phyloP scores from a whole-genome alignment of 1,140 invertebrate species.

The Holotrichia oblita region DNA sequence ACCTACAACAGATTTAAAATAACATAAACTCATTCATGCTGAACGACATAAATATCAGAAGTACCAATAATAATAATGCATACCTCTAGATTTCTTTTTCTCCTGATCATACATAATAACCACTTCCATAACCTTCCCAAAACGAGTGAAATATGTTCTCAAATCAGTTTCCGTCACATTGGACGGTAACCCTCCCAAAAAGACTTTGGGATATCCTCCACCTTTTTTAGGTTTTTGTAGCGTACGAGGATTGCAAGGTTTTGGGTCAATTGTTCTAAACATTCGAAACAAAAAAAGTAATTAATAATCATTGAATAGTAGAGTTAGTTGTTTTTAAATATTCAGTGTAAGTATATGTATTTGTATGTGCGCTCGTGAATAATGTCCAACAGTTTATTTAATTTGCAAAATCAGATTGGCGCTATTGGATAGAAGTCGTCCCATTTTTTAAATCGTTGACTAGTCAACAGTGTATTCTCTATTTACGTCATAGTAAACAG shows the following conservation, averaged over 20 bases:
- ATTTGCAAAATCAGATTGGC: too few relatives aligned
- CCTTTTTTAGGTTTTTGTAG: conserved; percentile 90
- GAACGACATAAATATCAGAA: too few relatives aligned
- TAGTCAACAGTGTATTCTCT: too few relatives aligned
- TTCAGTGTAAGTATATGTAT: too few relatives aligned
- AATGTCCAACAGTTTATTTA: too few relatives aligned
- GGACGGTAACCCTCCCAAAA: conserved; percentile 91
- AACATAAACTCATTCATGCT: too few relatives aligned
- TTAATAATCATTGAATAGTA: neutral
- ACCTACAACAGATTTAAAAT: conserved; percentile 67
- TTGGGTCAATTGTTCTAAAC: conserved; percentile 87
- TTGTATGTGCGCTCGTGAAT: too few relatives aligned
- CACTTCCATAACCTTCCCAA: conserved; percentile 95
- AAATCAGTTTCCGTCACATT: conserved; percentile 95
- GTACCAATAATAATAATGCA: neutral
- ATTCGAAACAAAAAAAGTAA: conserved; percentile 39
- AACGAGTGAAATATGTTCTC: conserved; percentile 88
- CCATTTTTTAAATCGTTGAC: too few relatives aligned
- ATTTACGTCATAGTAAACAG: too few relatives aligned
- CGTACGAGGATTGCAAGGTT: conserved; percentile 93
- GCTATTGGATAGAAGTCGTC: too few relatives aligned
- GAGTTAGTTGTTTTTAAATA: neutral
- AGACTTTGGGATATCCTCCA: conserved; percentile 92
- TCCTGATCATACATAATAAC: conserved; percentile 99
- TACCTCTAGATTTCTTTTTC: conserved; percentile 94